Base-by-base conservation (phyloP, 2,888 invertebrate genomes). In the Euproctis similis region DNA sequence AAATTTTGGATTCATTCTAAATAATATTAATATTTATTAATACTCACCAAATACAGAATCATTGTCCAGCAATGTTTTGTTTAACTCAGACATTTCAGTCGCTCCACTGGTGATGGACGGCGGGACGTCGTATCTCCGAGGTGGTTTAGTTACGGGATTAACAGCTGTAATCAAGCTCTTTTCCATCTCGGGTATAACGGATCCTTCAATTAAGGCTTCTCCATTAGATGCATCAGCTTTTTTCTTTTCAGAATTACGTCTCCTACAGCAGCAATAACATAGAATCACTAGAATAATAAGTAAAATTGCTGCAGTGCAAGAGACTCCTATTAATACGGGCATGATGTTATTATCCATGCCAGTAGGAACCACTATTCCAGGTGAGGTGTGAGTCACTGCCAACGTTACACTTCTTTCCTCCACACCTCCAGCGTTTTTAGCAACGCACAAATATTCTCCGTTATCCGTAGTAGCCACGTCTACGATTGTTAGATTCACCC, bases 61-160 rank as follows among this genome's bases (percentile, higher is more conserved):
- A 73, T 87, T 90, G 77, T 93, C 93, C 66, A 93, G 86, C 50
- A 94, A 85, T 42, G 92, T 94, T 64, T 91, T 90, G 67, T 93
- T 94, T 39, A 91, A 85, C 65, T 94, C 94, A 35, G 92, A 92
- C 75, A 92, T 90, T 74, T 94, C 94, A 4, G 93, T 93, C 9
- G 88, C 91, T 29, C 91, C 92, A 40, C 89, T 89, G 28, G 87
- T 88, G 11, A 90, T 88, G 4, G 91, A 90, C 7, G 88, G 87
- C 11, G 92, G 91, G 30, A 88, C 88, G 35, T 93, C 93, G 43
- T 91, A 92, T 36, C 93, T 86, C 26, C 94, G 82, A 3, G 93
- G 93, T 0, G 94, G 93, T 59, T 95, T 94, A 34, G 92, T 91
- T 9, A 94, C 91, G 0, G 94, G 94, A 74, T 94, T 94, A 13